Percentiles rank a stretch among this genome's conserved stretches.
Evolutionary conservation across 2,113 vertebrate genomes (phyloP).

Genomic region (Heterotilapia buettikoferi): DNA sequence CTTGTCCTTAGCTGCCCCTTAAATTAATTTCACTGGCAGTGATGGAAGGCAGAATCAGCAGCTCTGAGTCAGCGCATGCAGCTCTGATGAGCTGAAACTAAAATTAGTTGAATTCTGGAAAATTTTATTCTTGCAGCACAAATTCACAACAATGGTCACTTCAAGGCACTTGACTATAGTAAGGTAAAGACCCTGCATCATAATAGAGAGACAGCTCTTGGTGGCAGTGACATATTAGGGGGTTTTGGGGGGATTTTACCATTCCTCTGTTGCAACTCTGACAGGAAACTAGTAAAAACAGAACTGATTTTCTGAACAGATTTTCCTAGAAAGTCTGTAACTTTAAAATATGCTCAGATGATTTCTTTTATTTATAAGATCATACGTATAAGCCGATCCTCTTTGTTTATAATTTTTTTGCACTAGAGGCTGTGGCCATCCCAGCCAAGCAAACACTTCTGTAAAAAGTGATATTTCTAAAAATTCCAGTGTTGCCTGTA

Average conservation of each 20-base stretch:
- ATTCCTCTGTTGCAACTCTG: not conserved
- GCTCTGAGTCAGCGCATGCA: not conserved
- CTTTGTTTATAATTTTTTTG: not conserved
- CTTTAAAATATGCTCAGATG: not conserved
- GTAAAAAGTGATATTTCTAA: not conserved
- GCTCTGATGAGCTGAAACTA: not conserved
- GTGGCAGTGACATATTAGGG: not conserved
- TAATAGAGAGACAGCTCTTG: not conserved
- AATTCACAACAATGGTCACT: not conserved
- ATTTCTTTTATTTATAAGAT: not conserved
- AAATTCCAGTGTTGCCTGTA: not conserved
- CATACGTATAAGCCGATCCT: not conserved
- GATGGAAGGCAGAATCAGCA: not conserved
- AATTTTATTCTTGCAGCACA: not conserved
- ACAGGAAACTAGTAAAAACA: not conserved
- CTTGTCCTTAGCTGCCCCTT: not conserved
- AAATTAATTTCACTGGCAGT: not conserved
- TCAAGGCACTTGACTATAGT: not conserved
- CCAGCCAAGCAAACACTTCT: not conserved
- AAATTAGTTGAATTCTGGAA: not conserved
- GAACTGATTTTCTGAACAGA: not conserved
- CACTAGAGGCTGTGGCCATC: not conserved
- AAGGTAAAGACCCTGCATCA: not conserved
- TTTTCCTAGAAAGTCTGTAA: not conserved
- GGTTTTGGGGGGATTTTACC: not conserved